Conservation (phyloP, 2,113 vertebrate genomes). For the Phrynosoma platyrhinos region DNA sequence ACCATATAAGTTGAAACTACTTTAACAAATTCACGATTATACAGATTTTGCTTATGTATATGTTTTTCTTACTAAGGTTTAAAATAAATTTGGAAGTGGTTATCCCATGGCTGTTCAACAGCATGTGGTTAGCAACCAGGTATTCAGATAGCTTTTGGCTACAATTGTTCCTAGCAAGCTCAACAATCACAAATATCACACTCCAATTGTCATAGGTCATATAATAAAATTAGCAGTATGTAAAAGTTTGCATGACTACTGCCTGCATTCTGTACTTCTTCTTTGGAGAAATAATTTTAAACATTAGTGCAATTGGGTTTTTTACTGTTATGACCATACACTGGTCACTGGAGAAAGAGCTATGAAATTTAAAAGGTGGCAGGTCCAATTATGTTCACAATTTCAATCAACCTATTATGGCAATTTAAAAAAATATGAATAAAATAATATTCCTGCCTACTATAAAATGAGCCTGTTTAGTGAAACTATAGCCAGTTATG, state of each 20-base stretch:
- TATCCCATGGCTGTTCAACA: not conserved
- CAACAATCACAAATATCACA: slow-evolving; percentile 33
- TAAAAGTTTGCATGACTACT: not conserved
- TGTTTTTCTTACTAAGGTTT: slow-evolving; percentile 11
- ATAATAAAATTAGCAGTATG: slow-evolving; percentile 19
- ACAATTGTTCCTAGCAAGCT: slow-evolving; percentile 30
- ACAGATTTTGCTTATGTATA: slow-evolving; percentile 18
- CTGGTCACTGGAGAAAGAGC: not conserved
- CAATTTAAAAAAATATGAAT: not conserved
- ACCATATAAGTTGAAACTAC: slow-evolving; percentile 9
- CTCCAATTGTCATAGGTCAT: slow-evolving; percentile 48
- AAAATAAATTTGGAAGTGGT: slow-evolving; percentile 22
- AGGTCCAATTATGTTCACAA: not conserved
- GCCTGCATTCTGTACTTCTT: slow-evolving; percentile 37
- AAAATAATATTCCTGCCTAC: not conserved
- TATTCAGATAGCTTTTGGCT: not conserved
- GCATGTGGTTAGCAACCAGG: not conserved
- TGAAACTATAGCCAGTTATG: not conserved
- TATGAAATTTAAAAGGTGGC: not conserved
- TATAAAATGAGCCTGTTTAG: not conserved
- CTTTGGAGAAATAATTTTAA: slow-evolving; percentile 44
- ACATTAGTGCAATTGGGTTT: slow-evolving; percentile 3
- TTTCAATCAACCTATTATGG: slow-evolving; percentile 3
- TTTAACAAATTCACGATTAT: not conserved
- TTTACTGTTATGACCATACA: slow-evolving; percentile 17